phyloP scores from a whole-genome alignment of 2,888 invertebrate species.

The Phorcus lineatus region DNA sequence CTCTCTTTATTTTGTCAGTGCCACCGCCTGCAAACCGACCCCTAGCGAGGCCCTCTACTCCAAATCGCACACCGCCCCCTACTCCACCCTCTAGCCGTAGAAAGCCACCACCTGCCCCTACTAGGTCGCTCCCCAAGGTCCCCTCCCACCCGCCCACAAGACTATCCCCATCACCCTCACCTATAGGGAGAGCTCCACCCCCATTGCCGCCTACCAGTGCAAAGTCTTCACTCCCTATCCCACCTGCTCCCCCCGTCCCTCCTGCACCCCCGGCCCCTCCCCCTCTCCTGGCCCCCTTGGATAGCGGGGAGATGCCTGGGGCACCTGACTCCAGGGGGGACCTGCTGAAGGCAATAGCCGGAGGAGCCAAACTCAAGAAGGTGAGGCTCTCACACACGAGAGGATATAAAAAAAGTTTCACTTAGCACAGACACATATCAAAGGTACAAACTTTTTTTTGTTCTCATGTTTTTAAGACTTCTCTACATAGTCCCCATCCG shows the following conservation, averaged over 20 bases:
- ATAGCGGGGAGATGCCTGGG: background rate
- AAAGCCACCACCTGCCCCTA: conserved; percentile 48
- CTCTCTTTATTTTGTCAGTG: conserved; percentile 2
- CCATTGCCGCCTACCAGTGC: conserved; percentile 53
- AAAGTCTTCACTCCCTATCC: conserved; percentile 24
- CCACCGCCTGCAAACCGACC: conserved; percentile 47
- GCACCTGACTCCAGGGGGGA: conserved; percentile 13
- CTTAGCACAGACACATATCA: no score
- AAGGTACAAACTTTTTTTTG: no score
- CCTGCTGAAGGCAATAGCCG: conserved; percentile 60
- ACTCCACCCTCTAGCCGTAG: conserved; percentile 44
- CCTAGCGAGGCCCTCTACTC: conserved; percentile 39
- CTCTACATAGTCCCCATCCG: no score
- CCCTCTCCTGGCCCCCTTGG: conserved; percentile 48
- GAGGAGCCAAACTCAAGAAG: conserved; percentile 79
- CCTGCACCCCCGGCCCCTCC: conserved; percentile 43
- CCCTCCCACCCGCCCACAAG: conserved; percentile 54
- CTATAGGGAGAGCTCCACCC: conserved; percentile 39
- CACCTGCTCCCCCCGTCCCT: conserved; percentile 43
- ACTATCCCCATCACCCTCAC: conserved; percentile 33
- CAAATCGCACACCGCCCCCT: conserved; percentile 38
- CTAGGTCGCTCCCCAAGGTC: conserved; percentile 37
- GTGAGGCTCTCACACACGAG: conserved; percentile 64
- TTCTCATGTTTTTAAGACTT: no score
- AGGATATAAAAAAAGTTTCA: no score